phyloP scores from a whole-genome alignment of 2,113 vertebrate species.

The Pelmatolapia mariae region DNA sequence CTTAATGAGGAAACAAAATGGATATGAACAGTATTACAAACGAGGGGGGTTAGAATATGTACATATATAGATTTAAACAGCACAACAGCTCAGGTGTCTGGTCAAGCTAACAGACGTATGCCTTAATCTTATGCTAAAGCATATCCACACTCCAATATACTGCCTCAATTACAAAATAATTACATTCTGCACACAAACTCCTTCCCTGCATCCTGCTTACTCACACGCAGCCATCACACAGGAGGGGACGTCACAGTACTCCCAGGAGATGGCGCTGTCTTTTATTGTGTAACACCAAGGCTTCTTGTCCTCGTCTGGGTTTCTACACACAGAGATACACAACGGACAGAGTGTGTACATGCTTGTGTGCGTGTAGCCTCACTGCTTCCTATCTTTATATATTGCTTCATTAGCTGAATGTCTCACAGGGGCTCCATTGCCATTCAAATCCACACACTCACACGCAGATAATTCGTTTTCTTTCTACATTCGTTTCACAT shows the following conservation, averaged over 20 bases:
- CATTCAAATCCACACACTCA: neutral
- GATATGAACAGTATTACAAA: neutral
- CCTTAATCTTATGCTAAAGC: neutral
- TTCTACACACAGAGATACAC: conserved; percentile 71
- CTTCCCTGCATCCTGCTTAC: conserved; percentile 3
- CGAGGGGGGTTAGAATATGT: neutral
- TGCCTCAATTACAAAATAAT: neutral
- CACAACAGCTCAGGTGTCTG: neutral
- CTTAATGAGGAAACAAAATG: neutral
- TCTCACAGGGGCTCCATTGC: neutral
- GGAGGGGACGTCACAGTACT: conserved; percentile 75
- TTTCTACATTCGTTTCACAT: neutral
- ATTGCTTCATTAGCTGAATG: neutral
- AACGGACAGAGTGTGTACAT: conserved; percentile 48
- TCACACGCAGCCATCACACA: conserved; percentile 67
- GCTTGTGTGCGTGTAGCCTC: neutral
- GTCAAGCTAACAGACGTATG: neutral
- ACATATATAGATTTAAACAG: neutral
- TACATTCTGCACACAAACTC: neutral
- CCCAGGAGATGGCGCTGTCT: conserved; percentile 83
- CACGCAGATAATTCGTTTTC: neutral
- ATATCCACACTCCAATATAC: neutral
- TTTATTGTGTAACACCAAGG: conserved; percentile 90
- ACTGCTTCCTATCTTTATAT: neutral
- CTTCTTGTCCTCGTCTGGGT: conserved; percentile 82